Conservation (phyloP, 2,113 vertebrate species). For the Heteronetta atricapilla region DNA sequence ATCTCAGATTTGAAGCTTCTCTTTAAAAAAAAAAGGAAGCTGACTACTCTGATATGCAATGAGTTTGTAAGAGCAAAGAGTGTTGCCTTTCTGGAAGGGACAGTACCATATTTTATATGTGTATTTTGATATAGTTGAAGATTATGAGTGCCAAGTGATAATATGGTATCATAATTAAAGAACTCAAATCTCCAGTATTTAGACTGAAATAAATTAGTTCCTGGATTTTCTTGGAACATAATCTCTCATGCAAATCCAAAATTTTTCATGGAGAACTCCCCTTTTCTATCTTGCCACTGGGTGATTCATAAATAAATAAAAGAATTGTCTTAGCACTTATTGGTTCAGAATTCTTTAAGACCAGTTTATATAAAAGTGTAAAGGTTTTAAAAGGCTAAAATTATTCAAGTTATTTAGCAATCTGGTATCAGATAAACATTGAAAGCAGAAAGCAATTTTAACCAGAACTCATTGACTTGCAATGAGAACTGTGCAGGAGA, state of each 20-base stretch:
- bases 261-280: not conserved
- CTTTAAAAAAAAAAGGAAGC: slow-evolving; percentile 10
- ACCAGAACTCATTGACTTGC: not conserved
- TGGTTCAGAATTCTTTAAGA: not conserved
- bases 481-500: not conserved
- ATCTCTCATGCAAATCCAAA: not conserved
- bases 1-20: not conserved
- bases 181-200: not conserved
- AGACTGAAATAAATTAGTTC: not conserved
- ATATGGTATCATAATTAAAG: not conserved
- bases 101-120: not conserved
- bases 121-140: not conserved
- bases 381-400: not conserved
- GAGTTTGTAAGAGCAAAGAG: not conserved
- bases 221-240: not conserved
- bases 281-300: not conserved
- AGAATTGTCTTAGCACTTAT: not conserved
- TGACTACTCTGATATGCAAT: not conserved
- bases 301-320: not conserved
- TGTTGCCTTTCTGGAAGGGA: not conserved
- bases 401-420: not conserved
- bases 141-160: not conserved
- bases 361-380: not conserved
- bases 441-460: not conserved
- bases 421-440: not conserved